Evolutionary conservation across 2,113 vertebrate species (phyloP), one percentile per base, ranked within the genome.

Genomic region (Charina bottae): DNA sequence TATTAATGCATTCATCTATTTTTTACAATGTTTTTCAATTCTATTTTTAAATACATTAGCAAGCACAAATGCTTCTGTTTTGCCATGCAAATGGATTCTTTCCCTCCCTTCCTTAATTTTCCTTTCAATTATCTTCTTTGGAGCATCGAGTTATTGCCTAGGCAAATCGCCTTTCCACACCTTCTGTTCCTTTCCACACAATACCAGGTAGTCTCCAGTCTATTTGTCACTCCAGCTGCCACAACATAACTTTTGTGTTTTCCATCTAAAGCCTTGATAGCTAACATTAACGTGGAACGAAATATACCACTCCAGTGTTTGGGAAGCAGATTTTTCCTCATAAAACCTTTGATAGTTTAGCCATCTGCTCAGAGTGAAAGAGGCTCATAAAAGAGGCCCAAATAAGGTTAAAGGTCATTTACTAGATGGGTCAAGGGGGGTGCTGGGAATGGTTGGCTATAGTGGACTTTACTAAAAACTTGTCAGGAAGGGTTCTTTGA

Each of bases 281-380:
- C 97, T 96, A 96, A 94, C 97, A 95, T 97, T 96, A 98, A 98
- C 97, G 97, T 97, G 98, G 97, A 96, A 94, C 98, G 97, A 98
- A 98, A 98, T 98, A 98, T 97, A 98, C 98, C 98, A 96, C 98
- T 97, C 87, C 90, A 2, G 93, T 93, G 97, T 97, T 96, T 97
- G 97, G 98, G 98, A 98, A 98, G 98, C 98, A 98, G 98, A 92
- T 99, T 99, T 99, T 98, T 95, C 95, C 98, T 99, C 99, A 99
- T 99, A 99, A 99, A 99, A 97, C 96, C 98, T 99, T 99, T 99
- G 99, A 99, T 99, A 99, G 98, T 98, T 99, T 98, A 98, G 98
- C 99, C 99, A 99, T 99, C 99, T 99, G 99, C 98, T 97, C 97
- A 95, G 96, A 98, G 98, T 96, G 97, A 97, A 98, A 98, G 98